These are phyloP conservation scores for Hyperoplus immaculatus DNA, from an alignment of 2,797 vertebrate species.

Conservation along the genomic window DNA sequence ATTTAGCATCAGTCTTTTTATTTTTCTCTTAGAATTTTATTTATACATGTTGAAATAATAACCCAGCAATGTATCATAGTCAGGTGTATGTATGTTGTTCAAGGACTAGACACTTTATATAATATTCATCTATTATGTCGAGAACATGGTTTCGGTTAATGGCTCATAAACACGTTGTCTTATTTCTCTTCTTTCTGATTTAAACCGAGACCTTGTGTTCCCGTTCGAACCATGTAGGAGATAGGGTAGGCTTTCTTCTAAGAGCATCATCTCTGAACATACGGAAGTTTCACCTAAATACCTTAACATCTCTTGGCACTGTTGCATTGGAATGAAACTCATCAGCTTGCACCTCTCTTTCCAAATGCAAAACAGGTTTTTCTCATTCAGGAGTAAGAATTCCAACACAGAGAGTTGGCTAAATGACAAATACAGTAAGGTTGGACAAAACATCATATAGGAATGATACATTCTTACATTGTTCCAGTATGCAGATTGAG, in stretches of 20 bases:
- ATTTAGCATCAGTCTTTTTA: background rate
- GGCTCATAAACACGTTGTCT: background rate
- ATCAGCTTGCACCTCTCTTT: background rate
- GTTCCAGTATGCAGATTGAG: background rate
- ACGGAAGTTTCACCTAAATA: background rate
- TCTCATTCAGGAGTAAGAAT: background rate
- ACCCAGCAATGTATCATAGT: background rate
- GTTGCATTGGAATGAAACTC: background rate
- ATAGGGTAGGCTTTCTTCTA: background rate
- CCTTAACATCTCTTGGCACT: background rate
- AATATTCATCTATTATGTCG: too few relatives aligned
- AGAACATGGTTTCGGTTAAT: background rate
- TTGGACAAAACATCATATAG: background rate
- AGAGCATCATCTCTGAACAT: background rate
- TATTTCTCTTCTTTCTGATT: background rate
- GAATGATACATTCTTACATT: background rate
- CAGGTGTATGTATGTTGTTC: background rate
- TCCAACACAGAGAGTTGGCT: background rate
- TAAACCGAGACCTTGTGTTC: background rate
- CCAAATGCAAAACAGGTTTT: background rate
- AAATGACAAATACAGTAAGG: background rate
- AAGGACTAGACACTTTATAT: too few relatives aligned
- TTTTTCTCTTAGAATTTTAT: background rate
- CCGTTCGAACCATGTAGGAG: background rate
- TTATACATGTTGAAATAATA: background rate